Evolutionary conservation across 2,888 invertebrate genomes (phyloP).

Genomic region (Drosophila lutescens): DNA sequence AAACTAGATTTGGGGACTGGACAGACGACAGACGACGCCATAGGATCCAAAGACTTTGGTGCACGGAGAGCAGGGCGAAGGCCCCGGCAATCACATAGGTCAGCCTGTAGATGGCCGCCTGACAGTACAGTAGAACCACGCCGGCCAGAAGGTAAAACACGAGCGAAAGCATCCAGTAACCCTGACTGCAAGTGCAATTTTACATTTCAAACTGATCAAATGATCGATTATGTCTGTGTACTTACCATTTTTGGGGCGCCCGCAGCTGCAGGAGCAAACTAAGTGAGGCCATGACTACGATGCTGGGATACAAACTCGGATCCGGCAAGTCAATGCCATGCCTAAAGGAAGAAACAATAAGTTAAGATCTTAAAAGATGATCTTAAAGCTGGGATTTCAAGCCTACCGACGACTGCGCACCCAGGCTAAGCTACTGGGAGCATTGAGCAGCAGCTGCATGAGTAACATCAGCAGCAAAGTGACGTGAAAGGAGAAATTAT

Average conservation of each 20-base stretch:
- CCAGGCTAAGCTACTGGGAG: conserved; percentile 91
- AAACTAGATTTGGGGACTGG: not conserved
- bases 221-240: not conserved
- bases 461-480: conserved; percentile 89
- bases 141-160: conserved; percentile 86
- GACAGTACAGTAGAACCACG: conserved; percentile 86
- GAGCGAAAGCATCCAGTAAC: conserved; percentile 62
- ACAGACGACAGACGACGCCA: conserved; percentile 29
- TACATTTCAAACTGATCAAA: not conserved
- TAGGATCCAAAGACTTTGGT: conserved; percentile 48
- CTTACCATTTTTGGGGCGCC: conserved; percentile 89
- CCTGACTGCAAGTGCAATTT: conserved; percentile 44
- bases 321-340: conserved; percentile 85
- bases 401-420: conserved; percentile 91
- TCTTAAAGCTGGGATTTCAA: fast-evolving
- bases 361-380: not conserved
- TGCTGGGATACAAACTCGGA: conserved; percentile 87
- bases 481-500: conserved; percentile 89
- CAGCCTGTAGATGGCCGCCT: conserved; percentile 87
- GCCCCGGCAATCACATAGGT: conserved; percentile 86
- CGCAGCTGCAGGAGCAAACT: conserved; percentile 88
- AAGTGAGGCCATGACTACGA: conserved; percentile 87
- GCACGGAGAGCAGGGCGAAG: conserved; percentile 57
- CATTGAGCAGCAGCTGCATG: conserved; percentile 87
- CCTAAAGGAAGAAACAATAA: conserved; percentile 36